Conservation (phyloP, 2,888 invertebrate species). For the Meganola albula region DNA sequence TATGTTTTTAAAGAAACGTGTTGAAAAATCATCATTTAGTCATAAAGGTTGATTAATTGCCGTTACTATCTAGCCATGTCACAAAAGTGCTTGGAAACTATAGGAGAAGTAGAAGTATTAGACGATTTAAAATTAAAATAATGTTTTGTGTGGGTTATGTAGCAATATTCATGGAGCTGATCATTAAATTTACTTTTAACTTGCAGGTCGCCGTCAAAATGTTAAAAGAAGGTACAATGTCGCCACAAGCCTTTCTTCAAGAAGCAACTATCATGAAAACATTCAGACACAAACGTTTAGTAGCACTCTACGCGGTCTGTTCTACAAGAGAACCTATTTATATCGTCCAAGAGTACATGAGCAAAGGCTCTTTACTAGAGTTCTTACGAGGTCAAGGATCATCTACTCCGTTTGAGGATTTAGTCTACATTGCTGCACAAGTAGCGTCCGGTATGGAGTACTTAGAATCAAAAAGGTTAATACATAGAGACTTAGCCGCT, state of each 20-base stretch:
- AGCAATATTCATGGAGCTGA: no score
- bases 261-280: slow-evolving; percentile 99
- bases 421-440: slow-evolving; percentile 97
- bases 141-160: no score
- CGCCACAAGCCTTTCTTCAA: slow-evolving; percentile 96
- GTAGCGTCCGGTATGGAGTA: slow-evolving; percentile 97
- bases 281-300: slow-evolving; percentile 95
- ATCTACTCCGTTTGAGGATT: slow-evolving; percentile 91
- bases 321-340: slow-evolving; percentile 95
- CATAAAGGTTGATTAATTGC: no score
- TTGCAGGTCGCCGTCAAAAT: slow-evolving; percentile 96
- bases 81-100: no score
- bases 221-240: slow-evolving; percentile 97
- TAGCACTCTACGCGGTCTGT: slow-evolving; percentile 96
- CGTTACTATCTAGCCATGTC: no score
- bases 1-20: no score
- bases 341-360: slow-evolving; percentile 96
- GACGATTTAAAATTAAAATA: no score
- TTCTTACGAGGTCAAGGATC: slow-evolving; percentile 93
- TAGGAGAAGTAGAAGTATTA: no score
- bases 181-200: no score
- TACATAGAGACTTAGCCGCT: slow-evolving; percentile 97
- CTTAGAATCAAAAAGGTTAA: slow-evolving; percentile 93
- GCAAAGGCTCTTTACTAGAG: slow-evolving; percentile 94
- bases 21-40: no score